phyloP scores from a whole-genome alignment of 2,888 invertebrate genomes.

The Catonia carolina region DNA sequence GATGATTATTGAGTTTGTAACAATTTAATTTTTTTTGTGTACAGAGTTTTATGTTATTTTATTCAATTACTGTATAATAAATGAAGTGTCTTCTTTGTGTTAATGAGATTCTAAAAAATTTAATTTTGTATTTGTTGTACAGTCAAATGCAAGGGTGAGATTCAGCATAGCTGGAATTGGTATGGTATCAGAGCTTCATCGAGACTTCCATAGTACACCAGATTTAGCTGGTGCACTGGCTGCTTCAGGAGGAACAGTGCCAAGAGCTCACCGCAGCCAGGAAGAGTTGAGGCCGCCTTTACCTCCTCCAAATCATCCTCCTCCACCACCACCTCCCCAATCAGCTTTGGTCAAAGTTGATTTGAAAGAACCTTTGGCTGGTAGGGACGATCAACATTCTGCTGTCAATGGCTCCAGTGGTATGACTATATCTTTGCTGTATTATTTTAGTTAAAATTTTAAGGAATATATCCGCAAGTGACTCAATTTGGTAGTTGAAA shows the following conservation, averaged over 20 bases:
- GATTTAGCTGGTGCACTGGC: constrained; percentile 49
- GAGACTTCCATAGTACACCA: constrained; percentile 86
- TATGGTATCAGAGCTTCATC: constrained; percentile 52
- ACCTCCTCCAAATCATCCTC: constrained; percentile 33
- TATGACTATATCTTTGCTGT: too few relatives aligned
- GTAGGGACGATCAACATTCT: background rate
- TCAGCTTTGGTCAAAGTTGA: constrained; percentile 61
- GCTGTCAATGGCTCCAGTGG: too few relatives aligned
- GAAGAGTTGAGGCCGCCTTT: constrained; percentile 31
- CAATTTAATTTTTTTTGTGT: too few relatives aligned
- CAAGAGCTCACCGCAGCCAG: constrained; percentile 28
- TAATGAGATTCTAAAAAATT: too few relatives aligned
- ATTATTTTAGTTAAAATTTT: too few relatives aligned
- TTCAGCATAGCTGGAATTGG: constrained; percentile 46
- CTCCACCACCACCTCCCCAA: constrained; percentile 64
- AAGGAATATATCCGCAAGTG: too few relatives aligned
- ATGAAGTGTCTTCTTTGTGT: too few relatives aligned
- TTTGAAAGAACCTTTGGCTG: constrained; percentile 39
- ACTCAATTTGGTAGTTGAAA: too few relatives aligned
- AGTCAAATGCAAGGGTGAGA: constrained; percentile 49
- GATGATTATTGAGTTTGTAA: too few relatives aligned
- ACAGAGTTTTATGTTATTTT: too few relatives aligned
- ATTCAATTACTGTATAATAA: too few relatives aligned
- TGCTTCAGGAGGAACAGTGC: background rate
- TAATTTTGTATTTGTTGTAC: too few relatives aligned